A percentile compares a stretch with the other conserved stretches of the same genome.
phyloP scores from a whole-genome alignment of 2,888 invertebrate species.

The Hypomecis punctinalis region DNA sequence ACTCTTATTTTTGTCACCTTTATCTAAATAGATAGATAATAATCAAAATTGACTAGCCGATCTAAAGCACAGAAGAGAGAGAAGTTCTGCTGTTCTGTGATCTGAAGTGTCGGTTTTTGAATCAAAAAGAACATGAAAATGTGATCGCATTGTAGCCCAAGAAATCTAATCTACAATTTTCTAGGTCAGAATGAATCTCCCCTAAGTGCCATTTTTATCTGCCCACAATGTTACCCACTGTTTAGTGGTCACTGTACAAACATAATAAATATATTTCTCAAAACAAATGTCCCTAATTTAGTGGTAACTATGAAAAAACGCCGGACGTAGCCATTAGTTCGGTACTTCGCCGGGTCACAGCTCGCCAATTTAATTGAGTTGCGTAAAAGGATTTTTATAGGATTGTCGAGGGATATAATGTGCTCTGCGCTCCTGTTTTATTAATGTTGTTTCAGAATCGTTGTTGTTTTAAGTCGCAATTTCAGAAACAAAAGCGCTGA shows the following conservation, averaged over 20 bases:
- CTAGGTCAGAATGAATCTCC: too few relatives aligned
- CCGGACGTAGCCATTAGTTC: conserved; percentile 17
- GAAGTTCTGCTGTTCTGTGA: too few relatives aligned
- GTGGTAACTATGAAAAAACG: conserved; percentile 5
- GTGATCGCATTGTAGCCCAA: too few relatives aligned
- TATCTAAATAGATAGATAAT: too few relatives aligned
- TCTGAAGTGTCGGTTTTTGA: too few relatives aligned
- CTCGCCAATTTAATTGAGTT: conserved; percentile 30
- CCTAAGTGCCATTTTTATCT: too few relatives aligned
- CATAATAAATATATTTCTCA: not conserved
- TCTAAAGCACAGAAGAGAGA: too few relatives aligned
- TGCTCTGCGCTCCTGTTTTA: conserved; percentile 25
- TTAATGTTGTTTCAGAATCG: conserved; percentile 24
- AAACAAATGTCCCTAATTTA: not conserved
- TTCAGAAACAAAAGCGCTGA: conserved; percentile 20
- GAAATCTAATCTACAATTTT: too few relatives aligned
- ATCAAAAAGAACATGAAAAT: too few relatives aligned
- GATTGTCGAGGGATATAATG: conserved; percentile 29
- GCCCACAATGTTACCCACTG: too few relatives aligned
- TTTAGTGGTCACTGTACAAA: not conserved
- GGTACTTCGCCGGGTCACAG: conserved; percentile 18
- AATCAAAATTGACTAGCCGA: too few relatives aligned
- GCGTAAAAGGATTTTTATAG: conserved; percentile 38
- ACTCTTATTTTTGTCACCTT: too few relatives aligned
- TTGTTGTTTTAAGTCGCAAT: conserved; percentile 25